Percentiles rank a stretch among this genome's conserved stretches.
Conservation (phyloP, 2,113 vertebrate genomes). For the Grammomys dolichurus region DNA sequence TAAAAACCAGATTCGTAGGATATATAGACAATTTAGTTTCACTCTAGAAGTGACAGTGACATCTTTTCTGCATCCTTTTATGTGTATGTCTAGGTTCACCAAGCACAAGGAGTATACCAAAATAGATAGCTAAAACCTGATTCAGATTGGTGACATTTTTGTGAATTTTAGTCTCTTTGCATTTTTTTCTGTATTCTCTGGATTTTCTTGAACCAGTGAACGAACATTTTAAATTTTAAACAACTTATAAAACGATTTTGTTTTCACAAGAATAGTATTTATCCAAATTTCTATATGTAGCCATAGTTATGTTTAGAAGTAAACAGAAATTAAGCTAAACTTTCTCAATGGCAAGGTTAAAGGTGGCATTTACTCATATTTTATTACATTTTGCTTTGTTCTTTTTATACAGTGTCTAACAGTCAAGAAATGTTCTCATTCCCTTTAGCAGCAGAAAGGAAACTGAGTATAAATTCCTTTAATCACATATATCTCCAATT, state of each 20-base stretch:
- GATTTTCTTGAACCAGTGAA: background rate
- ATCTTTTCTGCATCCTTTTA: background rate
- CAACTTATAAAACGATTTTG: conserved; percentile 3
- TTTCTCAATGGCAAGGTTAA: background rate
- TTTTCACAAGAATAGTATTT: background rate
- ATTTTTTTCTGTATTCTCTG: background rate
- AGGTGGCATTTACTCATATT: background rate
- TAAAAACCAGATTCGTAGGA: background rate
- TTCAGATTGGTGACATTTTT: background rate
- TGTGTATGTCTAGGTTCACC: background rate
- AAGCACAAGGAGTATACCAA: background rate
- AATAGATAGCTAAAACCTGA: background rate
- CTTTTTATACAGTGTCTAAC: background rate
- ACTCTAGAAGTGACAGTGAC: conserved; percentile 3
- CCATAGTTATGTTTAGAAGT: background rate
- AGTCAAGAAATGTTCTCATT: background rate
- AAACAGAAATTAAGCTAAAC: background rate
- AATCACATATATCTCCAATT: background rate
- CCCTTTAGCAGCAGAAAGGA: background rate
- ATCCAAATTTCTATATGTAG: background rate
- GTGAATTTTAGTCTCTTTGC: background rate
- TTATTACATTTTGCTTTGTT: background rate
- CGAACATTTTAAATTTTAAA: background rate
- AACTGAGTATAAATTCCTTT: background rate
- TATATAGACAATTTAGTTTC: background rate